phyloP scores from a whole-genome alignment of 2,888 invertebrate genomes.

The Ecdyonurus torrentis region DNA sequence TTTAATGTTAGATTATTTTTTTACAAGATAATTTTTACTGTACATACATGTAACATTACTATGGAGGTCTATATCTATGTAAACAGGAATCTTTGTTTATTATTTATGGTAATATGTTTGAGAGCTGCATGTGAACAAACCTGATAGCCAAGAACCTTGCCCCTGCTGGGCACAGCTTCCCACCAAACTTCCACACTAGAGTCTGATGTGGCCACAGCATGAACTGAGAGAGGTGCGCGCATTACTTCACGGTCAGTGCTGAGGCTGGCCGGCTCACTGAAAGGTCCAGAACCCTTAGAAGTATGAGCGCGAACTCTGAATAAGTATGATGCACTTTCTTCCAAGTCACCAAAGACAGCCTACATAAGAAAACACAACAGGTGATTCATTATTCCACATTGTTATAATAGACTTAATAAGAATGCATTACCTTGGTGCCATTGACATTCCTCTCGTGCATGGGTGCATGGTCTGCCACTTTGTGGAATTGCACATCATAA shows the following conservation, averaged over 20 bases:
- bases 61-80: no score
- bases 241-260: slow-evolving; percentile 27
- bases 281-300: slow-evolving; percentile 31
- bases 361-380: slow-evolving; percentile 9
- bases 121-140: no score
- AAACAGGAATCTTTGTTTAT: no score
- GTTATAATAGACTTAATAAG: no score
- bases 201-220: slow-evolving; percentile 27
- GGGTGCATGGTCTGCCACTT: slow-evolving; percentile 56
- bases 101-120: no score
- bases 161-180: slow-evolving; percentile 22
- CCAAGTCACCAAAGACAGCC: slow-evolving; percentile 23
- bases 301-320: slow-evolving; percentile 34
- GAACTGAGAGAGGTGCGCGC: slow-evolving; percentile 20
- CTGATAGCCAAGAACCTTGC: slow-evolving; percentile 22
- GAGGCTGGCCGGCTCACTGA: slow-evolving; percentile 26
- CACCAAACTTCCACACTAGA: slow-evolving; percentile 29
- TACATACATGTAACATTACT: no score
- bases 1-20: no score
- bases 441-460: slow-evolving; percentile 58
- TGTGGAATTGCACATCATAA: slow-evolving; percentile 86
- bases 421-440: slow-evolving; percentile 33
- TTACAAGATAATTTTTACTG: no score
- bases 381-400: not conserved
- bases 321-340: slow-evolving; percentile 32